A percentile compares a stretch with the other conserved stretches of the same genome.
phyloP scores from a whole-genome alignment of 2,113 vertebrate genomes.

The Burhinus bistriatus region DNA sequence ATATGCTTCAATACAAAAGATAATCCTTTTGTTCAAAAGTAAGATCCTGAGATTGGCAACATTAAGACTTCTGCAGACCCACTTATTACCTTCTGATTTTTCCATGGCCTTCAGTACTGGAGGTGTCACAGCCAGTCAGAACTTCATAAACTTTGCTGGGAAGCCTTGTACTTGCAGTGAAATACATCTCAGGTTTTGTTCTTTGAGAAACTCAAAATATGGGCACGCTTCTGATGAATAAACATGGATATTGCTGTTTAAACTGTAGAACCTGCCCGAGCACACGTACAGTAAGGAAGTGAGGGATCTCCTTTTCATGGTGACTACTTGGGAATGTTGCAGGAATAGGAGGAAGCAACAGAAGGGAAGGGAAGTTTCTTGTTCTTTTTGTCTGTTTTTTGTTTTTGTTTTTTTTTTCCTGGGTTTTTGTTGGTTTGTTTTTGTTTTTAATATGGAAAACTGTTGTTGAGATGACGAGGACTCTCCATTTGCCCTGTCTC shows the following conservation, averaged over 20 bases:
- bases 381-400: not conserved
- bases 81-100: not conserved
- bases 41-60: not conserved
- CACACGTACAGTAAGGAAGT: fast-evolving
- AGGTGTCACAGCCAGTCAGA: not conserved
- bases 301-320: not conserved
- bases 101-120: not conserved
- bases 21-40: slow-evolving; percentile 8
- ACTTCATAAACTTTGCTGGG: not conserved
- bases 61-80: not conserved
- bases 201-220: not conserved
- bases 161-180: not conserved
- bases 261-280: not conserved
- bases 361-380: not conserved
- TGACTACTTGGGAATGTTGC: not conserved
- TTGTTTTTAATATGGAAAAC: not conserved
- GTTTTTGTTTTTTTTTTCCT: not conserved
- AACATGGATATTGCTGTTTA: not conserved
- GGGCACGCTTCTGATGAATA: not conserved
- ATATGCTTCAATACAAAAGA: slow-evolving; percentile 16
- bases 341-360: not conserved
- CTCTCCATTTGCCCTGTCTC: not conserved
- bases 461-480: not conserved
- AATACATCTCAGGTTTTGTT: not conserved
- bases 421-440: not conserved